Evolutionary conservation across 2,113 vertebrate species (phyloP).

Genomic region (Hiodon tergisus): DNA sequence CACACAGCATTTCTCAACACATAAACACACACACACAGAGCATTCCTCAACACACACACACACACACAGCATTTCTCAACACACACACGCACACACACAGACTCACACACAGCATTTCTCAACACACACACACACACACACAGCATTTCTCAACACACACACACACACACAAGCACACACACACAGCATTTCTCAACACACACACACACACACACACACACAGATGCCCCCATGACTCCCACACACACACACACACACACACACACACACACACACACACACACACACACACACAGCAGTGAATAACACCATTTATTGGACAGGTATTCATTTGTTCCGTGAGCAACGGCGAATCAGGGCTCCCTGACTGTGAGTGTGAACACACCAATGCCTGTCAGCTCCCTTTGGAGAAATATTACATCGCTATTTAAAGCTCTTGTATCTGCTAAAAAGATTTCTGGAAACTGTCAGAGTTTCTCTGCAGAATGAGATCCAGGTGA

Average conservation of each 20-base stretch:
- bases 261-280: neutral
- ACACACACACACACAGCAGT: neutral
- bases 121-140: too few species aligned
- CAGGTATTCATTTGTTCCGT: conserved; percentile 7
- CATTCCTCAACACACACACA: too few species aligned
- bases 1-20: too few species aligned
- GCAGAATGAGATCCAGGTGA: conserved; percentile 33
- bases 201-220: too few species aligned
- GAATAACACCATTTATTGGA: neutral
- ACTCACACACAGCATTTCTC: too few species aligned
- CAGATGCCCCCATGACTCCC: too few species aligned
- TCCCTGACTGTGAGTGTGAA: conserved; percentile 44
- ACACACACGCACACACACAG: too few species aligned
- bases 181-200: too few species aligned
- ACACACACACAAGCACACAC: too few species aligned
- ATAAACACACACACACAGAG: too few species aligned
- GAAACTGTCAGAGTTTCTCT: conserved; percentile 42
- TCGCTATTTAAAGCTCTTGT: conserved; percentile 41
- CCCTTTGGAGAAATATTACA: conserved; percentile 47
- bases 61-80: too few species aligned
- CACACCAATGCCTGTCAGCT: conserved; percentile 41
- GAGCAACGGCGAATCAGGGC: conserved; percentile 47
- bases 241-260: neutral
- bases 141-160: too few species aligned
- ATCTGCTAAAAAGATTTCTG: conserved; percentile 38